Conservation (phyloP, 2,113 vertebrate genomes). For the Sciurus niger region DNA sequence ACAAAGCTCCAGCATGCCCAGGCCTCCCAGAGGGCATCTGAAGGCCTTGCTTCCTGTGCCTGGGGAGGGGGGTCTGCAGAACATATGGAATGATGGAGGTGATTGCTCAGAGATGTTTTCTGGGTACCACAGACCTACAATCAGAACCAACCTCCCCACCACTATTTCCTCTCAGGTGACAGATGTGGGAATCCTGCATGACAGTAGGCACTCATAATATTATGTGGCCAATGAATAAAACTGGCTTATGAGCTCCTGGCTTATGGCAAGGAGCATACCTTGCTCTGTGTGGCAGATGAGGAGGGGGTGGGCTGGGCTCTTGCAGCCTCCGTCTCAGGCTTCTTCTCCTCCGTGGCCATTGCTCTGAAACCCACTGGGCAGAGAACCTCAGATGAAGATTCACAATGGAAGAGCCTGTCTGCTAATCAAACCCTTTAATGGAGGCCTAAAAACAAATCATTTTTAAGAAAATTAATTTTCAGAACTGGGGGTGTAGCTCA, state of each 20-base stretch:
- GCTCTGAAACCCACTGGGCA: constrained; percentile 82
- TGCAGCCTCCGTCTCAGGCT: constrained; percentile 96
- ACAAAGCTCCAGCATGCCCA: background rate
- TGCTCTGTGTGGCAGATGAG: constrained; percentile 96
- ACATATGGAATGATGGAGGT: accelerated
- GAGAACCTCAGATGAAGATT: constrained; percentile 66
- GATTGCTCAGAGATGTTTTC: accelerated
- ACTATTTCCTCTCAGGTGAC: background rate
- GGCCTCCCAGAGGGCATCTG: background rate
- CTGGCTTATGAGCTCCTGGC: too few species aligned
- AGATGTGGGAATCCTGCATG: background rate
- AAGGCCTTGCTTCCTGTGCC: background rate
- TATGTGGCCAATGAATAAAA: background rate
- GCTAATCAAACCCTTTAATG: constrained; percentile 20
- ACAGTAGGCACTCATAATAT: accelerated
- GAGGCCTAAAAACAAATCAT: background rate
- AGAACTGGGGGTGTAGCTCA: background rate
- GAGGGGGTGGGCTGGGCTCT: constrained; percentile 96
- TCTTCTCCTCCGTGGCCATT: constrained; percentile 99
- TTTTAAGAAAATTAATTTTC: background rate
- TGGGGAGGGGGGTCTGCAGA: too few species aligned
- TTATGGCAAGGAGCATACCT: constrained; percentile 88
- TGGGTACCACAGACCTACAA: background rate
- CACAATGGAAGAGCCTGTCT: constrained; percentile 14
- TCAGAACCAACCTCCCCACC: background rate